Percentiles rank a stretch among this genome's conserved stretches.
These are phyloP conservation scores for Zosterops japonicus DNA, from an alignment of 2,113 vertebrate species.

Conservation along the genomic window DNA sequence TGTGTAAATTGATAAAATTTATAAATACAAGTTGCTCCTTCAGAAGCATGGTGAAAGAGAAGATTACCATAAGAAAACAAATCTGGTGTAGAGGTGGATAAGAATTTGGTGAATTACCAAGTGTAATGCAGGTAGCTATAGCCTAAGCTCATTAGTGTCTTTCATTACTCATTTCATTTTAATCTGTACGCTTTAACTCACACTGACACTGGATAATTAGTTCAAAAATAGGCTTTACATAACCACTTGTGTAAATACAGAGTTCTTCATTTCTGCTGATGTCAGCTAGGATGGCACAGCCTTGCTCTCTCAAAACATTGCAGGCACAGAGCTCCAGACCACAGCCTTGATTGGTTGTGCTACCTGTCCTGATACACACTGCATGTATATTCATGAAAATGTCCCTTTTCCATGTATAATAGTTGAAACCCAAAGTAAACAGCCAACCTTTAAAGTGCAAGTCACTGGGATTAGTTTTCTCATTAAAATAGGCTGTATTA, in stretches of 20 bases:
- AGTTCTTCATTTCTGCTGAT: neutral
- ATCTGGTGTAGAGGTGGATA: neutral
- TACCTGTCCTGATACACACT: neutral
- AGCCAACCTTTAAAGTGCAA: neutral
- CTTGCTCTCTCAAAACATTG: neutral
- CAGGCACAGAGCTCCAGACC: neutral
- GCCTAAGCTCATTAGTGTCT: neutral
- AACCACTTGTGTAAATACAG: neutral
- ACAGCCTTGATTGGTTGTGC: accelerated
- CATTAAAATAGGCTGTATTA: neutral
- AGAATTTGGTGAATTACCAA: neutral
- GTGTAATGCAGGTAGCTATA: neutral
- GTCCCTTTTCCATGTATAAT: neutral
- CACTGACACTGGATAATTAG: neutral
- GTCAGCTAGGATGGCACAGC: neutral
- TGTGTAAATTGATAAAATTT: neutral
- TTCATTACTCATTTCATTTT: neutral
- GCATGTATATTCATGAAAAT: neutral
- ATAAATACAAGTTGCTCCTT: neutral
- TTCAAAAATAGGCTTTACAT: neutral
- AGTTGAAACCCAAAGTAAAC: neutral
- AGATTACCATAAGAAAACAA: neutral
- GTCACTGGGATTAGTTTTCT: neutral
- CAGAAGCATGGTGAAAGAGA: neutral
- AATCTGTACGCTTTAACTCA: neutral